Evolutionary conservation across 2,113 vertebrate genomes (phyloP), one percentile per base, ranked within the genome.

Genomic region (Oxyruncus cristatus): DNA sequence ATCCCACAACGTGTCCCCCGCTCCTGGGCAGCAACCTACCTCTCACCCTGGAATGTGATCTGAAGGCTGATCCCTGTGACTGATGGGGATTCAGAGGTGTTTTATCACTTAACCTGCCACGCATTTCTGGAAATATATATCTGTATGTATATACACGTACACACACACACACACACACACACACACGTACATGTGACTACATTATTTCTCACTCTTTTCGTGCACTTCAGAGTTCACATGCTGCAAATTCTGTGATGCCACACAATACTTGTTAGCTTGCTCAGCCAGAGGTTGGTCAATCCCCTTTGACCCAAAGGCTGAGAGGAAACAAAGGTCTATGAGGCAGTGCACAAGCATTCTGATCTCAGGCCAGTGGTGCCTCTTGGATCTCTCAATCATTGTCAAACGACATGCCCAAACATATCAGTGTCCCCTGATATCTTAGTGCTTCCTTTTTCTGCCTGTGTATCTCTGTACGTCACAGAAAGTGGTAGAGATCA

Each of bases 231-330:
- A 66, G 9, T 73, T 71, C n/a, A 49, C 19, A 14, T 2, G 12
- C 33, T 65, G 58, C 22, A 46, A 28, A 50, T 49, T 68, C 19
- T 63, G 1, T 47, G 47, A 33, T 24, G 14, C 12, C 5, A 32
- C 2, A 1, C 0, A 3, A 27, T 42, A 33, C 18, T 70, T 4
- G 1, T 65, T 32, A 56, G 8, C 4, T 32, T 87, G 22, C 6
- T 94, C 28, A 78, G 16, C 2, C 33, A 35, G 27, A 46, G 21
- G 12, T 12, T 1, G 0, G 3, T 62, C 20, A 12, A 8, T 33
- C 14, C 28, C 67, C 44, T 12, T 41, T 13, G 5, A 11, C 21
- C 15, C 14, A 59, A 63, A 67, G 16, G 9, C 33, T 84, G 11
- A 21, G 33, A 42, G 26, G 33, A 52, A 72, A 26, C 8, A 47